Conservation (phyloP, 2,888 invertebrate genomes). For the Antitype chi region DNA sequence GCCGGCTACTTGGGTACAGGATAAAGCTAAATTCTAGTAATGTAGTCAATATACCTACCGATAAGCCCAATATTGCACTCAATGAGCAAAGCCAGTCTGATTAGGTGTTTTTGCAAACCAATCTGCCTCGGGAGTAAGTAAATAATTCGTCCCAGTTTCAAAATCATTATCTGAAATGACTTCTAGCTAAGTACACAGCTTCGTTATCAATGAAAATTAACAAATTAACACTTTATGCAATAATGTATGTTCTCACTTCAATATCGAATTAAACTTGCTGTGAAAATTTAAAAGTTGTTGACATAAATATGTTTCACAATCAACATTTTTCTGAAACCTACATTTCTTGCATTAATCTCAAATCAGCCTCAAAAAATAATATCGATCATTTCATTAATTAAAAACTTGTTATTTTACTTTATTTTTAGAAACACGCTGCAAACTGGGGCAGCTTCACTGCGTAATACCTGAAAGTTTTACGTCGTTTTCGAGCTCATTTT, state of each 20-base stretch:
- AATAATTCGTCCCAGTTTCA: neutral
- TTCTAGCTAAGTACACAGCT: neutral
- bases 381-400: slow-evolving; percentile 40
- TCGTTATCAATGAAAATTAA: neutral
- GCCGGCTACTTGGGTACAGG: neutral
- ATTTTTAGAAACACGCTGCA: slow-evolving; percentile 36
- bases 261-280: slow-evolving; percentile 21
- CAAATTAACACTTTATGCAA: neutral
- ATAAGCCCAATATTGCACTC: neutral
- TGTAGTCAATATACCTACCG: neutral
- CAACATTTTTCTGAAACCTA: slow-evolving; percentile 33
- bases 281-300: slow-evolving; percentile 56
- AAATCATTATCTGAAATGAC: neutral
- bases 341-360: slow-evolving; percentile 30
- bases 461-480: slow-evolving; percentile 54
- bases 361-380: slow-evolving; percentile 29
- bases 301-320: slow-evolving; percentile 43
- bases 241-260: slow-evolving; percentile 30
- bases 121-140: neutral
- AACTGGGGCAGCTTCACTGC: slow-evolving; percentile 45
- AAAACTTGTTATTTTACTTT: slow-evolving; percentile 28
- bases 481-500: slow-evolving; percentile 32
- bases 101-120: neutral
- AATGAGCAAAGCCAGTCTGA: neutral
- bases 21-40: too few species aligned